Conservation (phyloP, 2,888 invertebrate species). For the Schizaphis graminum region DNA sequence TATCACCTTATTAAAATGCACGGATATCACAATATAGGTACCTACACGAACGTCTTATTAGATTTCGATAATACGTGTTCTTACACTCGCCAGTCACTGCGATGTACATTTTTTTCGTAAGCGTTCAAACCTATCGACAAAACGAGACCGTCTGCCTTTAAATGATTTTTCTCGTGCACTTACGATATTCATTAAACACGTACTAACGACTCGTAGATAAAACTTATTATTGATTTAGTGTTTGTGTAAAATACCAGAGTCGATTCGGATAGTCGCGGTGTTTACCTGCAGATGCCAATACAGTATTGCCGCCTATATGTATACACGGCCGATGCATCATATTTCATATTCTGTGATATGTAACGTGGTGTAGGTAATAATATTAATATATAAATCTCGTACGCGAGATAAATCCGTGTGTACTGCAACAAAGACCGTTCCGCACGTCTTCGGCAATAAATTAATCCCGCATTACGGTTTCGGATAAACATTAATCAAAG, state of each 20-base stretch:
- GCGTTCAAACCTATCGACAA: background rate
- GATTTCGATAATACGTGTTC: background rate
- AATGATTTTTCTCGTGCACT: background rate
- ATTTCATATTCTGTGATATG: background rate
- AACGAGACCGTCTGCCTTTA: background rate
- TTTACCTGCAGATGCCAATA: background rate
- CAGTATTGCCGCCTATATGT: background rate
- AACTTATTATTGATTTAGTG: background rate
- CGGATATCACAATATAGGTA: background rate
- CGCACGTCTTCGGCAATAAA: constrained; percentile 38
- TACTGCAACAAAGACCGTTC: background rate
- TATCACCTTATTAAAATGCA: background rate
- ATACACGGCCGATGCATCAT: background rate
- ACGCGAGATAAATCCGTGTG: background rate
- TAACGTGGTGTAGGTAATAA: constrained; percentile 8
- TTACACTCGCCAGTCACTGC: background rate
- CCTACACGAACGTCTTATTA: background rate
- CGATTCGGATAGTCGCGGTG: background rate
- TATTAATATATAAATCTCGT: background rate
- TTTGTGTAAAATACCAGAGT: background rate
- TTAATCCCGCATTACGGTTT: constrained; percentile 36
- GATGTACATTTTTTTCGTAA: too few species aligned
- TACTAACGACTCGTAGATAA: background rate
- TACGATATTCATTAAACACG: background rate
- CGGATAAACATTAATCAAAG: constrained; percentile 59